Percentiles rank a stretch among this genome's conserved stretches.
These are phyloP conservation scores for Chaetorhynchus papuensis DNA, from an alignment of 2,113 vertebrate species.

Conservation along the genomic window DNA sequence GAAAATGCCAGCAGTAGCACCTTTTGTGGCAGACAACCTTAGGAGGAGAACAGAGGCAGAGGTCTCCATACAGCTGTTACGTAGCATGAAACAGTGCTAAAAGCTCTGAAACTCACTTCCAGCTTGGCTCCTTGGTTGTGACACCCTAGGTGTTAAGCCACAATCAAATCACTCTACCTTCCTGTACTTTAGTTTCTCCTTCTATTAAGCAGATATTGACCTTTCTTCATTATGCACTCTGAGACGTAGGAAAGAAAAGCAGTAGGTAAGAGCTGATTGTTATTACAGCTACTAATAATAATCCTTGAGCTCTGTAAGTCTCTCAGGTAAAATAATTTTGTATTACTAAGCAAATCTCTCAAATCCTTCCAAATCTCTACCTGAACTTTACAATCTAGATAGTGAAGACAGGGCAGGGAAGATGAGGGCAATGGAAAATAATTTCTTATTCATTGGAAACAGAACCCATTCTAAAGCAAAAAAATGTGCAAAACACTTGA, in stretches of 20 bases:
- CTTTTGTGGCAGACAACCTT: background rate
- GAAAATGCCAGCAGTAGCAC: background rate
- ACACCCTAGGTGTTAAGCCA: background rate
- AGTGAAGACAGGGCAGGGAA: background rate
- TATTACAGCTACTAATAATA: constrained; percentile 26
- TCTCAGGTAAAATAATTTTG: constrained; percentile 26
- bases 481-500: background rate
- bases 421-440: background rate
- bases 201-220: background rate
- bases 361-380: constrained; percentile 41
- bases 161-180: background rate
- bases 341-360: constrained; percentile 19
- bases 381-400: constrained; percentile 15
- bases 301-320: constrained; percentile 17
- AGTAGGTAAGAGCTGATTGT: background rate
- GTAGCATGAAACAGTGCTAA: background rate
- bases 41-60: background rate
- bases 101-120: background rate
- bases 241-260: background rate
- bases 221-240: background rate
- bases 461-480: background rate
- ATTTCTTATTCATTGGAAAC: background rate
- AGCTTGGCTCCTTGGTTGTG: background rate
- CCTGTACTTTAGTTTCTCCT: background rate
- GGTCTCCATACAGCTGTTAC: background rate